phyloP scores from a whole-genome alignment of 2,113 vertebrate genomes.

The Hydrolagus affinis region DNA sequence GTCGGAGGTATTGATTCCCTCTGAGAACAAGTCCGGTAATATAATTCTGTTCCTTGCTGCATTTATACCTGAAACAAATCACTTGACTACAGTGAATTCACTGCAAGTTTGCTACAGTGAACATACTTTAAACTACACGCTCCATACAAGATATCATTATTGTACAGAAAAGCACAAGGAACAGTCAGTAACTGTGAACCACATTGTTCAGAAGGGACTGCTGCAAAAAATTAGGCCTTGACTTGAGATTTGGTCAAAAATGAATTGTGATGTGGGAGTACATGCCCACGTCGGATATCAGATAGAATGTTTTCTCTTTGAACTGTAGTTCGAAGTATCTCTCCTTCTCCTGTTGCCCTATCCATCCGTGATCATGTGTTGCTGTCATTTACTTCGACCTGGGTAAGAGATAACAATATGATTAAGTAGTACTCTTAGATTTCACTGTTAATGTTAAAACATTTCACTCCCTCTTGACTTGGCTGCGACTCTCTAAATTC shows the following conservation, averaged over 20 bases:
- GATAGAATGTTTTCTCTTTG: constrained; percentile 19
- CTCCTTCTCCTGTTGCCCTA: background rate
- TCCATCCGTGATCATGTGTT: constrained; percentile 1
- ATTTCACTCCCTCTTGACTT: background rate
- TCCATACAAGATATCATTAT: constrained; percentile 29
- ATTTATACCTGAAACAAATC: constrained; percentile 28
- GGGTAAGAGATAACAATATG: background rate
- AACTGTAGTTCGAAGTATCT: constrained; percentile 20
- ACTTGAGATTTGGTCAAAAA: constrained; percentile 36
- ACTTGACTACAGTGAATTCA: constrained; percentile 28
- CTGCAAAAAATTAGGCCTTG: constrained; percentile 33
- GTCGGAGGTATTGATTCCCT: constrained; percentile 11
- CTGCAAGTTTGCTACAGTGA: constrained; percentile 27
- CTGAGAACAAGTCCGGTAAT: constrained; percentile 24
- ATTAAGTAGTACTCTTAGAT: background rate
- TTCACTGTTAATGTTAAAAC: background rate
- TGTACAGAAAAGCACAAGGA: constrained; percentile 16
- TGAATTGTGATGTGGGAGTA: constrained; percentile 25
- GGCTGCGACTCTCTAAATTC: too few species aligned
- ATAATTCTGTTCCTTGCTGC: constrained; percentile 16
- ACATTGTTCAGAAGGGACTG: background rate
- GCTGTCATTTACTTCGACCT: constrained; percentile 39
- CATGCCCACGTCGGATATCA: constrained; percentile 29
- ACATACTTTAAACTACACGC: constrained; percentile 29
- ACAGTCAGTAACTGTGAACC: constrained; percentile 27